Conservation (phyloP, 2,888 invertebrate species). For the Watsonalla binaria region DNA sequence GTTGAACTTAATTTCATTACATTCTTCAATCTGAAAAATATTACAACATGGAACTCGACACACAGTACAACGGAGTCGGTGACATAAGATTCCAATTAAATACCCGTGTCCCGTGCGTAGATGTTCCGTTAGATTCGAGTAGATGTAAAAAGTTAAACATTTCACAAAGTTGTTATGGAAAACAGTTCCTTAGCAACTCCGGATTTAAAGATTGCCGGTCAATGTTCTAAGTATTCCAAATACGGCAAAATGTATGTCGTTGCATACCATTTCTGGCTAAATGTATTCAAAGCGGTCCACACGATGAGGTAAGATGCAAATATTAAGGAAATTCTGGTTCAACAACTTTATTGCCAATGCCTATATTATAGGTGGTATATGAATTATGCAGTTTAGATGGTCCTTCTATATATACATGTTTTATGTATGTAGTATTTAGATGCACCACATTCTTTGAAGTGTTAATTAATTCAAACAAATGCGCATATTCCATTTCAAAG, state of each 20-base stretch:
- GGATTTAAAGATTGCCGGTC: slow-evolving; percentile 43
- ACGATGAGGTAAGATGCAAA: slow-evolving; percentile 23
- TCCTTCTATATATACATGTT: no score
- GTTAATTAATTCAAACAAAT: background rate
- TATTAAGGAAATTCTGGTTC: slow-evolving; percentile 21
- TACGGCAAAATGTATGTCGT: slow-evolving; percentile 36
- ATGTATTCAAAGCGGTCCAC: slow-evolving; percentile 39
- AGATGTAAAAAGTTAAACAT: slow-evolving; percentile 6
- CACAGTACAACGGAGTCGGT: background rate
- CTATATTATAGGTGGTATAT: background rate
- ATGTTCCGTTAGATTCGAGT: background rate
- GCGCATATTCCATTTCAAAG: slow-evolving; percentile 2
- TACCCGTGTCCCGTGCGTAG: background rate
- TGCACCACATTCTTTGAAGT: background rate
- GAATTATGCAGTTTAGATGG: no score
- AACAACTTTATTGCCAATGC: slow-evolving; percentile 26
- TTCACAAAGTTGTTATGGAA: slow-evolving; percentile 15
- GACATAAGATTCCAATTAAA: background rate
- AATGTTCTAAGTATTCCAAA: slow-evolving; percentile 39
- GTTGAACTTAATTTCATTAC: slow-evolving; percentile 4
- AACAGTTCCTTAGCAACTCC: slow-evolving; percentile 23
- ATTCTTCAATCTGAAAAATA: background rate
- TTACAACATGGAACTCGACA: no score
- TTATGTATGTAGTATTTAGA: no score
- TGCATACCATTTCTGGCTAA: slow-evolving; percentile 34